Base-by-base conservation (phyloP, 2,797 vertebrate species). In the Tolypeutes matacus region DNA sequence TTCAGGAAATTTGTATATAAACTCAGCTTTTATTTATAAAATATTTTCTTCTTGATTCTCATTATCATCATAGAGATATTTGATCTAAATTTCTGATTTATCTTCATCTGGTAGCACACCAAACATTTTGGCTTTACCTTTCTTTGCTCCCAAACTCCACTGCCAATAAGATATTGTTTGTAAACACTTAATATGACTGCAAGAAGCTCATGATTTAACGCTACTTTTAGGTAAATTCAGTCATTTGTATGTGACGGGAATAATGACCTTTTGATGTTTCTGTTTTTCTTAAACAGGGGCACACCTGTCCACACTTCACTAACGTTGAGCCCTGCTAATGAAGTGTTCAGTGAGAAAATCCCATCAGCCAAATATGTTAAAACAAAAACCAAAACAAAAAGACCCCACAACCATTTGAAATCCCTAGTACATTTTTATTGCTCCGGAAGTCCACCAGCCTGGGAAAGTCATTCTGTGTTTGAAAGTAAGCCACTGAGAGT, bases 401-500 rank as follows among this genome's bases (percentile, higher is more conserved):
- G 9, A 46, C 5, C 46, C 46, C 46, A 46, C 49, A 36, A 69
- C 93, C 85, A 62, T 86, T 70, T 53, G 91, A 97, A 96, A 97
- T 94, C 91, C 95, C 96, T 89, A 70, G 96, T 96, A 96, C 96
- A 96, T 97, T 96, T 97, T 98, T 97, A 97, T 91, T 96, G 91
- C 95, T 97, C 92, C 89, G 62, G 97, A 98, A 27, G 84, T 97
- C 96, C 96, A 97, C 62, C 93, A 96, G 98, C 96, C 97, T 97
- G 96, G 3, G 21, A 98, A 98, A 98, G 98, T 97, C 97, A 97
- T 76, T 42, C 93, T 0, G 0, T 69, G 1, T 70, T 97, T 97
- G 97, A 97, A 98, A 97, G 95, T 92, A 94, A 97, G 92, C 97
- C 98, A 92, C 98, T 95, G 97, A 98, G 98, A 98, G 97, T 98